Percentiles rank a stretch among this genome's conserved stretches.
These are phyloP conservation scores for Macaria liturata DNA, from an alignment of 2,888 invertebrate genomes.

Conservation along the genomic window DNA sequence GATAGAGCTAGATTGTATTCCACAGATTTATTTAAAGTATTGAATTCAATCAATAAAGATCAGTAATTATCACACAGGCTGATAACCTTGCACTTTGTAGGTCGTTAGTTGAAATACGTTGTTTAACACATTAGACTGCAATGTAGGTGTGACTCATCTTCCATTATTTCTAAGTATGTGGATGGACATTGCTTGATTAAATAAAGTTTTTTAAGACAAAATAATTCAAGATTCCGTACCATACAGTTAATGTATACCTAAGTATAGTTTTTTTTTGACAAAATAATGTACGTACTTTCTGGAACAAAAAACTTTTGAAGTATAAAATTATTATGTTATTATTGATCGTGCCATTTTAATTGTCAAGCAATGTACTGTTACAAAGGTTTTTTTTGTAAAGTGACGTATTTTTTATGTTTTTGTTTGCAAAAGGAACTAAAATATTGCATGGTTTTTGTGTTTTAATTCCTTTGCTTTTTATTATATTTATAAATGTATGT, in stretches of 20 bases:
- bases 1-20: too few relatives aligned
- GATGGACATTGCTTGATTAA: not conserved
- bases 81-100: constrained; percentile 33
- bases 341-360: constrained; percentile 15
- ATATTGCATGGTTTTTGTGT: constrained; percentile 22
- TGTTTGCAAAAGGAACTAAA: constrained; percentile 8
- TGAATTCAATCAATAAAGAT: constrained; percentile 1
- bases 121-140: constrained; percentile 29
- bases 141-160: constrained; percentile 25
- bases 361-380: constrained; percentile 3
- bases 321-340: too few relatives aligned
- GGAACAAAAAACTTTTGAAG: too few relatives aligned
- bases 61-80: constrained; percentile 11
- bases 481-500: not conserved
- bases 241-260: too few relatives aligned
- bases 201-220: too few relatives aligned
- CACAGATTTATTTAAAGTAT: too few relatives aligned
- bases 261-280: too few relatives aligned
- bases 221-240: too few relatives aligned
- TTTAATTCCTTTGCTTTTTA: constrained; percentile 9
- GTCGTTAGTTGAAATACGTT: constrained; percentile 33
- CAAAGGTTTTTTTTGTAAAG: too few relatives aligned
- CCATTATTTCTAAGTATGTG: constrained; percentile 20
- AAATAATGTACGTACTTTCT: too few relatives aligned
- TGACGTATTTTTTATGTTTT: too few relatives aligned